Evolutionary conservation across 2,113 vertebrate species (phyloP).

Genomic region (Arothron firmamentum): DNA sequence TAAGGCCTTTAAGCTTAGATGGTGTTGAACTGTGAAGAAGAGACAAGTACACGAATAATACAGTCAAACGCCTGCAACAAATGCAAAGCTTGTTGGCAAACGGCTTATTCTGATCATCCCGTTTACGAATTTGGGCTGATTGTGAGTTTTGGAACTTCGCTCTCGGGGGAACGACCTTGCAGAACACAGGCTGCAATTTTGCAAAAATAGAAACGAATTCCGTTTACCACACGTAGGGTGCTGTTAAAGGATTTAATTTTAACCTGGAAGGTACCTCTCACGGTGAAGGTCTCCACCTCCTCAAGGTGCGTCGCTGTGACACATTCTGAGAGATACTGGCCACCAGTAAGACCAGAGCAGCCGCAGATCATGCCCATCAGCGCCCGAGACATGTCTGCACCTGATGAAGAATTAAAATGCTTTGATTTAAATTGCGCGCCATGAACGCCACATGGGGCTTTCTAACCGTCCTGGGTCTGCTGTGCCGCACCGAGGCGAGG

Average conservation of each 20-base stretch:
- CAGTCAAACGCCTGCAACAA: conserved; percentile 5
- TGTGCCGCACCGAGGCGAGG: conserved; percentile 54
- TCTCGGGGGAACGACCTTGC: no score
- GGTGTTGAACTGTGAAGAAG: conserved; percentile 1
- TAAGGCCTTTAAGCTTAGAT: background rate
- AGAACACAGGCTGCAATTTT: no score
- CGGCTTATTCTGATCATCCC: conserved; percentile 34
- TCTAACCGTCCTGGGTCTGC: conserved; percentile 70
- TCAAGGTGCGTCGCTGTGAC: conserved; percentile 33
- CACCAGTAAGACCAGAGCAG: conserved; percentile 33
- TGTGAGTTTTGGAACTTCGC: no score
- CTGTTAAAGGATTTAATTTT: no score
- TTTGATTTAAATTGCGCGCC: conserved; percentile 47
- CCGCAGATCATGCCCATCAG: conserved; percentile 3
- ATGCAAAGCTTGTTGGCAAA: conserved; percentile 9
- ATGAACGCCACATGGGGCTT: conserved; percentile 74
- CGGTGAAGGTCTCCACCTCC: conserved; percentile 49
- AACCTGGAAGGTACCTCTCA: background rate
- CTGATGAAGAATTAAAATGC: conserved; percentile 24
- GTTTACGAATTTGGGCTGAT: no score
- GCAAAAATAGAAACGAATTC: background rate
- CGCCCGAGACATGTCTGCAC: conserved; percentile 20
- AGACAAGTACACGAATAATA: background rate
- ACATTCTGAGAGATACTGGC: conserved; percentile 37
- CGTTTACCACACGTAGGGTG: background rate